These are phyloP conservation scores for Thamnophis elegans DNA, from an alignment of 2,797 vertebrate species.

Conservation along the genomic window DNA sequence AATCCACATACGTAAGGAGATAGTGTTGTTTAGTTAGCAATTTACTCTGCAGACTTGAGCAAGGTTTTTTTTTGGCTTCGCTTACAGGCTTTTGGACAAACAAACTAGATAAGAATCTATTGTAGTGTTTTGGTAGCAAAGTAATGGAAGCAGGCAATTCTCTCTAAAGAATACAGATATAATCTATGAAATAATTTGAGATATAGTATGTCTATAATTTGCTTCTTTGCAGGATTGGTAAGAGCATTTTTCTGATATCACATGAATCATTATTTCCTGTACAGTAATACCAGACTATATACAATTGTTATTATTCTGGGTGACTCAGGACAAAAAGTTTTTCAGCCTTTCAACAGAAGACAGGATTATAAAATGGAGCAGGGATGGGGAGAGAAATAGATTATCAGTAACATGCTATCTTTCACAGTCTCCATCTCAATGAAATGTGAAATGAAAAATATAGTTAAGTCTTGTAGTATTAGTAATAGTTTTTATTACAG, in stretches of 20 bases:
- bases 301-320: no score
- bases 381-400: neutral
- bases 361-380: neutral
- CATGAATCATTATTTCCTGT: neutral
- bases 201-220: neutral
- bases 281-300: neutral
- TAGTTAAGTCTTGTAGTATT: neutral
- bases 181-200: neutral
- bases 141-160: neutral
- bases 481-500: neutral
- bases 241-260: neutral
- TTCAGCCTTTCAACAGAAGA: neutral
- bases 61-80: neutral
- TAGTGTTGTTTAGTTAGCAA: neutral
- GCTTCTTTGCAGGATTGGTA: neutral
- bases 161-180: neutral
- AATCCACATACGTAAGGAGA: neutral
- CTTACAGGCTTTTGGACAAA: neutral
- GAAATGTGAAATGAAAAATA: neutral
- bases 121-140: neutral
- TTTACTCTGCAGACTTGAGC: neutral
- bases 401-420: neutral
- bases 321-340: neutral
- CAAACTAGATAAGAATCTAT: neutral
- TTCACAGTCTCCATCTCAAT: neutral